Evolutionary conservation across 2,888 invertebrate genomes (phyloP).

Genomic region (Sarcophaga caerulescens): DNA sequence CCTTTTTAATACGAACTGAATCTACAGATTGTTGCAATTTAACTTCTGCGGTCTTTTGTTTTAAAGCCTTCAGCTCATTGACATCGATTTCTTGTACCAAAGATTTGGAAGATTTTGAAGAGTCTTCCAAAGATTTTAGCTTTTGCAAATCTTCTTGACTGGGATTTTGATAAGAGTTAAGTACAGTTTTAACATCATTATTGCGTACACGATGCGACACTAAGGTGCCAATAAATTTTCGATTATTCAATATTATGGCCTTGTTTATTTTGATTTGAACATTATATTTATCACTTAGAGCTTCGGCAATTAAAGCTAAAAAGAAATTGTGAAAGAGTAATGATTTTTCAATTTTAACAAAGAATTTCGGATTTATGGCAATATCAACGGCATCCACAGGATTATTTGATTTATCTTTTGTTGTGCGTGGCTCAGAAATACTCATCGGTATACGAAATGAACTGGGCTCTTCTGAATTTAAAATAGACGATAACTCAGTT

Average conservation of each 20-base stretch:
- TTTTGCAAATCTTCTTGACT: constrained; percentile 70
- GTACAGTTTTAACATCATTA: constrained; percentile 83
- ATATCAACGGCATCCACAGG: constrained; percentile 91
- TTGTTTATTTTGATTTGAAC: constrained; percentile 86
- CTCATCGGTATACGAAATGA: constrained; percentile 94
- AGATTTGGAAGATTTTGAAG: constrained; percentile 39
- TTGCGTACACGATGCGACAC: constrained; percentile 89
- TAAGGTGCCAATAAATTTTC: constrained; percentile 88
- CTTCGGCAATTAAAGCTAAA: constrained; percentile 90
- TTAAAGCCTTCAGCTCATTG: constrained; percentile 70
- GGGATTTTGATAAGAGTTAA: constrained; percentile 75
- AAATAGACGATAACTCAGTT: constrained; percentile 86
- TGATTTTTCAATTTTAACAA: constrained; percentile 87
- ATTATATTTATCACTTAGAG: constrained; percentile 89
- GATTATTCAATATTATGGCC: constrained; percentile 87
- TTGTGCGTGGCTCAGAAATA: constrained; percentile 90
- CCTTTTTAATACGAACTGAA: constrained; percentile 71
- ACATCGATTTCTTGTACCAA: constrained; percentile 85
- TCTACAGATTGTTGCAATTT: constrained; percentile 62
- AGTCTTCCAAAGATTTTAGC: constrained; percentile 66
- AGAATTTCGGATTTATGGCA: constrained; percentile 90
- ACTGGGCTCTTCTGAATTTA: constrained; percentile 86
- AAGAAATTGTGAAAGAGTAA: constrained; percentile 90
- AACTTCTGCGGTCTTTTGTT: constrained; percentile 71
- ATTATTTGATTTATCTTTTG: constrained; percentile 88